Conservation (phyloP, 2,888 invertebrate genomes). For the Diadegma fenestrale region DNA sequence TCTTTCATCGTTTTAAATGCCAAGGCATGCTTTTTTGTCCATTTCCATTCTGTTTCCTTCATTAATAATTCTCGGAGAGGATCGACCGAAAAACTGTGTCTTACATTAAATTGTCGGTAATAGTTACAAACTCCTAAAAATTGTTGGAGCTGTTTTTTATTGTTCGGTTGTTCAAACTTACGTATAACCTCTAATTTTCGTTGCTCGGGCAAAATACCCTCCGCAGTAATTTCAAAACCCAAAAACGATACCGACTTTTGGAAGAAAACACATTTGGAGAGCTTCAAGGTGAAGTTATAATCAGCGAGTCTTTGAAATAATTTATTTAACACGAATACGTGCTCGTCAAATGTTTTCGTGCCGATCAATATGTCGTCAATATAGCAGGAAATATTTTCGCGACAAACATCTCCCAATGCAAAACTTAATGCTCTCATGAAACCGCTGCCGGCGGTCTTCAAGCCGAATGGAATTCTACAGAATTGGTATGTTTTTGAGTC, state of each 20-base stretch:
- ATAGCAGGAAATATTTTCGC: constrained; percentile 58
- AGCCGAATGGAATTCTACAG: constrained; percentile 74
- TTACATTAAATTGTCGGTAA: constrained; percentile 36
- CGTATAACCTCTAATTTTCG: constrained; percentile 47
- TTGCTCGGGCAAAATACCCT: constrained; percentile 47
- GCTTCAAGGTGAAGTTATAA: constrained; percentile 70
- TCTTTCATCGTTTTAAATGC: constrained; percentile 21
- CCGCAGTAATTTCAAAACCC: constrained; percentile 46
- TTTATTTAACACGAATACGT: constrained; percentile 68
- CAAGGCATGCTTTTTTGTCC: neutral
- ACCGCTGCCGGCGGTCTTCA: constrained; percentile 72
- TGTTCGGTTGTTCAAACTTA: constrained; percentile 71
- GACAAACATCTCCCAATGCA: too few relatives aligned
- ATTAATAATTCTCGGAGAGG: constrained; percentile 48
- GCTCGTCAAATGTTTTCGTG: constrained; percentile 69
- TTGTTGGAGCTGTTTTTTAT: constrained; percentile 70
- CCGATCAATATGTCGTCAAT: constrained; percentile 75
- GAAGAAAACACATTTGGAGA: constrained; percentile 21
- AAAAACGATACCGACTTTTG: constrained; percentile 62
- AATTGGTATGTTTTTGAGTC: constrained; percentile 71
- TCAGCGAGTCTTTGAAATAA: constrained; percentile 61
- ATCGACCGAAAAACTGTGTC: constrained; percentile 41
- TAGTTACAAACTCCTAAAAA: constrained; percentile 66
- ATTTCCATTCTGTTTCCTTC: neutral
- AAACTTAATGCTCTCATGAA: constrained; percentile 62